These are phyloP conservation scores for Netelia inedita DNA, from an alignment of 2,888 invertebrate genomes.

Conservation along the genomic window DNA sequence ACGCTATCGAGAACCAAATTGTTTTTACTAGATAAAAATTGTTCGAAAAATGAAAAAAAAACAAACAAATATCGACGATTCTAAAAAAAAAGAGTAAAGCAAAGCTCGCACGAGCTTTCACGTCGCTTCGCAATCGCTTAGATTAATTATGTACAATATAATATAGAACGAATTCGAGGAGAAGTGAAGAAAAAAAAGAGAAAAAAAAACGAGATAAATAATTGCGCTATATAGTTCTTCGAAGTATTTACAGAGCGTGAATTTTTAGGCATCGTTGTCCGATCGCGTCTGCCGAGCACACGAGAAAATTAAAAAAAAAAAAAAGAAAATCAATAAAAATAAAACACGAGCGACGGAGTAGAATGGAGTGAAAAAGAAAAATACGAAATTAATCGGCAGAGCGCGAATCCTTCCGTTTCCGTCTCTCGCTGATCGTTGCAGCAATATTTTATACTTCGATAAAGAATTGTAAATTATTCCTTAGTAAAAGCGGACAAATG, in stretches of 20 bases:
- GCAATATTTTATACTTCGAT: constrained; percentile 70
- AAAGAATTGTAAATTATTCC: constrained; percentile 35
- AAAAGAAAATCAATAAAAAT: constrained; percentile 18
- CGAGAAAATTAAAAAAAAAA: constrained; percentile 4
- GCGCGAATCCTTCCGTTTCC: constrained; percentile 36
- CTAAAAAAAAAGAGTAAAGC: constrained; percentile 7
- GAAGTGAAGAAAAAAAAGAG: constrained; percentile 13
- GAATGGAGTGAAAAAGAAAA: not conserved
- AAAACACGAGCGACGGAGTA: not conserved
- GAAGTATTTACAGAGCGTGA: constrained; percentile 51
- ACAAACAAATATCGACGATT: constrained; percentile 55
- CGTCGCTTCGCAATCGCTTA: constrained; percentile 59
- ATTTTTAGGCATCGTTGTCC: constrained; percentile 56
- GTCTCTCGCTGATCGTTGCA: constrained; percentile 58
- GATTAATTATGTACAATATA: constrained; percentile 60
- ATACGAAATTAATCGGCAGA: constrained; percentile 20
- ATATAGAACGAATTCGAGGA: constrained; percentile 24
- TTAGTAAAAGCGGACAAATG: not conserved
- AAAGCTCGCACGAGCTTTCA: constrained; percentile 13
- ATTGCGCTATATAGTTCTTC: constrained; percentile 41
- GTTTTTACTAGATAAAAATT: constrained; percentile 49
- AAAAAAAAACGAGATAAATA: constrained; percentile 10
- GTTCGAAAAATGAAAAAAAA: no score
- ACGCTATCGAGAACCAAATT: constrained; percentile 65
- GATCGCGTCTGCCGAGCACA: constrained; percentile 44